Base-by-base conservation (phyloP, 2,888 invertebrate genomes). In the Strigamia crassipes region DNA sequence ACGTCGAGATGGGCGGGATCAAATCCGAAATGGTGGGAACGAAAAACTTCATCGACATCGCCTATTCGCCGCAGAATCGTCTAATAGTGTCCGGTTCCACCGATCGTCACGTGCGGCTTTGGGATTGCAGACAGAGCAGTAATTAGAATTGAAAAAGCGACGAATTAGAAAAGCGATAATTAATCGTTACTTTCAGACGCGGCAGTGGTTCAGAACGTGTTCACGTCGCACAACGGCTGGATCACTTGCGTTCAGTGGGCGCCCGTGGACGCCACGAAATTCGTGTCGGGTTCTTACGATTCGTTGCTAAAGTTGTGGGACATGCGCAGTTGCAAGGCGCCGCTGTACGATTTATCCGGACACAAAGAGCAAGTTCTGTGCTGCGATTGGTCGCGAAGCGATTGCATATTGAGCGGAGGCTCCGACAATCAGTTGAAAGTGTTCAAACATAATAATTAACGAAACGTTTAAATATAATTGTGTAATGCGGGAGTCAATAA, bases 231-330 rank as follows among this genome's bases (percentile, higher is more conserved):
- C 89, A 92, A 91, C 3, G 93, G 94, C 46, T 99, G 98, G 98
- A 94, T 99, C 18, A 94, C 95, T 85, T 91, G 93, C 0, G 95
- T 98, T 0, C 90, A 92, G 84, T 99, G 99, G 99, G 96, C 96
- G 0, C 92, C 90, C 27, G 92, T 91, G 0, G 91, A 94, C 83
- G 93, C 95, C 85, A 91, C 95, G 85, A 90, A 95, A 15, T 99
- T 99, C 88, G 90, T 98, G 27, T 97, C 97, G 0, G 97, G 96
- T 1, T 94, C 96, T 0, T 96, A 97, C 86, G 99, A 99, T 87
- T 92, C 93, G 84, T 90, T 93, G 83, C 92, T 97, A 83, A 99
- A 99, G 89, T 90, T 99, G 79, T 99, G 99, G 99, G 99, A 99
- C 88, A 93, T 93, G 5, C 91, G 97, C 87, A 96, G 97, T 87